Evolutionary conservation across 1,140 invertebrate species (phyloP), one percentile per base, ranked within the genome.

Genomic region (Babylonia areolata): DNA sequence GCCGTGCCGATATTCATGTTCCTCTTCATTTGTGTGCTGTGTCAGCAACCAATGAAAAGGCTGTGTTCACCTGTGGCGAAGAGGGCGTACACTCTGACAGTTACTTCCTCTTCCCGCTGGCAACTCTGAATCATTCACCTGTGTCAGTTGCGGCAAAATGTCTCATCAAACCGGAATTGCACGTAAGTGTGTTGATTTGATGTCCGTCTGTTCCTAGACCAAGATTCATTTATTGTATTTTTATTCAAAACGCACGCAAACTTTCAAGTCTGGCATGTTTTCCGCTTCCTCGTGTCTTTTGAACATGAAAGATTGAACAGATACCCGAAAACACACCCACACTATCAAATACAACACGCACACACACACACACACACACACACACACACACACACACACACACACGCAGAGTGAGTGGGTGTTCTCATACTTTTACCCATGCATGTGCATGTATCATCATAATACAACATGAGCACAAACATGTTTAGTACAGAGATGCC

Each of bases 31-130:
- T 64, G 82, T 31, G 17, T 20, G 39, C n/a, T 17, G 11, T 39
- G n/a, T 3, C 17, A 17, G 35, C n/a, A 35, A 20, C 82, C 82
- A 84, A 84, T 84, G 20, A 35, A 75, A 73, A 33, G 15, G 23
- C 69, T 40, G 31, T 31, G 23, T n/a, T 39, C 64, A 73, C 37
- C 64, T 42, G 54, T 9, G 11, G 35, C 2, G 17, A 54, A 3
- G 31, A 79, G 84, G 77, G 84, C 84, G 77, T 85, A 37, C 73
- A 58, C 77, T 78, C 73, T 33, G 0, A 78, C 15, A 23, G 35
- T 23, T 33, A 73, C 77, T 85, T 85, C 77, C 84, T 77, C 71
- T 85, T 85, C 58, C 77, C 37, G 46, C 42, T 42, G 73, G n/a
- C n/a, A n/a, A n/a, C n/a, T n/a, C n/a, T n/a, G 17, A n/a, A 12